Conservation (phyloP, 2,113 vertebrate genomes). For the Megaceryle torquata region DNA sequence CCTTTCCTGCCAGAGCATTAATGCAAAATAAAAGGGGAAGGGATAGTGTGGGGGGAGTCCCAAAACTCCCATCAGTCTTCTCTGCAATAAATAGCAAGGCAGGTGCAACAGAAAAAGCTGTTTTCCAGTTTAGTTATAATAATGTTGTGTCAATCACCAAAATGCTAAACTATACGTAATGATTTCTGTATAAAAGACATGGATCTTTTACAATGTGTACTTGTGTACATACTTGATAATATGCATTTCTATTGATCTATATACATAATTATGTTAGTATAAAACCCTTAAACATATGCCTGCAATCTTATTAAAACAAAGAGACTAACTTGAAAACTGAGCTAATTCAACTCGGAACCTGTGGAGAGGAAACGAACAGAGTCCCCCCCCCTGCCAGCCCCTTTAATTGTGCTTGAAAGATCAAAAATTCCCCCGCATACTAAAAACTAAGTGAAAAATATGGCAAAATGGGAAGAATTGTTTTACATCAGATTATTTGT, state of each 20-base stretch:
- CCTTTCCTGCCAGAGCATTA: not conserved
- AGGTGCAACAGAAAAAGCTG: conserved; percentile 24
- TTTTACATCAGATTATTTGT: conserved; percentile 16
- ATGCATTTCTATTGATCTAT: conserved; percentile 30
- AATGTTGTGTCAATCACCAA: conserved; percentile 46
- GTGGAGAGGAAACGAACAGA: not conserved
- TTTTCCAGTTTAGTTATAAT: conserved; percentile 30
- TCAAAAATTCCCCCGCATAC: not conserved
- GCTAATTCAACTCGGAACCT: conserved; percentile 18
- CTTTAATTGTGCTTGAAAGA: conserved; percentile 3
- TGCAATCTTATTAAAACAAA: conserved; percentile 42
- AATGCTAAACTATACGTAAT: conserved; percentile 2
- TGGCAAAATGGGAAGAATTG: not conserved
- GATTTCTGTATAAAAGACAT: conserved; percentile 31
- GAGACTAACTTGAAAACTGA: not conserved
- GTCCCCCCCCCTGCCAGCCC: not conserved
- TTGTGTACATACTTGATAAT: conserved; percentile 36
- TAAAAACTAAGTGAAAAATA: not conserved
- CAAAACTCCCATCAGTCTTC: not conserved
- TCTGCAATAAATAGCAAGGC: not conserved
- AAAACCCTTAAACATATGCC: conserved; percentile 32
- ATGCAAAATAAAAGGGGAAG: not conserved
- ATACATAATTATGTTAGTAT: conserved; percentile 18
- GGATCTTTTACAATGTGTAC: conserved; percentile 6
- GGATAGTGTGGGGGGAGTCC: not conserved